Evolutionary conservation across 2,888 invertebrate genomes (phyloP), one percentile per base, ranked within the genome.

Genomic region (Stenotaenia linearis): DNA sequence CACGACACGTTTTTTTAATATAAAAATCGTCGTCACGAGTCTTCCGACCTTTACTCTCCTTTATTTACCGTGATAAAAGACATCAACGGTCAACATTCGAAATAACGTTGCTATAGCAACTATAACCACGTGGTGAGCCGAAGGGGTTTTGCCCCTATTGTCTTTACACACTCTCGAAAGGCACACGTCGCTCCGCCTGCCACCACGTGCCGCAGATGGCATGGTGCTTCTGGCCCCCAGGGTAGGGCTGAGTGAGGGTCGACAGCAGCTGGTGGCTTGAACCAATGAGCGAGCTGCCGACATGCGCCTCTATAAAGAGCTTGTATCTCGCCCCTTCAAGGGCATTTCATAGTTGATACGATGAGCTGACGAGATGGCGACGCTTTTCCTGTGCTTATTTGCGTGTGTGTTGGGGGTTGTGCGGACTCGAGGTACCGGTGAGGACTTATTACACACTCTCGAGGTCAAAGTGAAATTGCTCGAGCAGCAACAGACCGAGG

Each of bases 401-500:
- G n/a, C 45, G 45, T 45, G 45, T n/a, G 12, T 45, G 45, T 18
- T 45, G 74, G 74, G 25, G 6, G 28, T 32, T 15, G 32, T 74
- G 74, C 23, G 74, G 32, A 74, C 74, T 32, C 74, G 28, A 15
- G 28, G 74, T 15, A 28, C 32, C 74, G 15, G 25, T 15, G 32
- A 21, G 12, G 37, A 75, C 32, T 75, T 75, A 75, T 4, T 80
- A 76, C 37, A 75, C 28, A 74, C 69, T 21, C 75, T 80, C 18
- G 74, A 80, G 40, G 80, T 37, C 35, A 61, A 79, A 25, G 80
- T 78, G 23, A 37, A 77, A 28, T 75, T 40, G 21, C 56, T 80
- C 35, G 32, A 75, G 37, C 37, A 76, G 37, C 76, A 80, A 23
- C 25, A 76, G 25, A 76, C 15, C 28, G 79, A 82, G 35, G 82